These are phyloP conservation scores for Atta texana DNA, from an alignment of 1,140 invertebrate genomes.

Conservation along the genomic window DNA sequence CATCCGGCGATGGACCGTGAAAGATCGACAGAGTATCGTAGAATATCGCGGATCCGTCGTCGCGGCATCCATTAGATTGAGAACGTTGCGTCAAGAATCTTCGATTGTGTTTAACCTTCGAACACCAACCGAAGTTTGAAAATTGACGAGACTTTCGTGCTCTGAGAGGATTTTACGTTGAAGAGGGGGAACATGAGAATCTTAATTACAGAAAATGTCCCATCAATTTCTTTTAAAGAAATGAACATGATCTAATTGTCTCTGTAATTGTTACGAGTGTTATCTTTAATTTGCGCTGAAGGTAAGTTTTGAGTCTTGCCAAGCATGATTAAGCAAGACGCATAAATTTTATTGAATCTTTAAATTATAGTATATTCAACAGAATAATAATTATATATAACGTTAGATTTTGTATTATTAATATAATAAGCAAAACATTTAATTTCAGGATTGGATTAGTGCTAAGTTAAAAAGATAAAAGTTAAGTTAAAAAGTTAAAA, in stretches of 20 bases:
- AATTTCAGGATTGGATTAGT: too few species aligned
- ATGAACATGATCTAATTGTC: neutral
- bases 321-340: neutral
- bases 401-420: neutral
- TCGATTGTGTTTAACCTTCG: conserved; percentile 25
- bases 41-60: neutral
- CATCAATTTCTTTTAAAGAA: neutral
- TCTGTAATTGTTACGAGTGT: neutral
- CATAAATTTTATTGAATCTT: neutral
- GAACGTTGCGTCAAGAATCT: neutral
- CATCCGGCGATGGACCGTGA: neutral
- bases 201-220: neutral
- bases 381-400: neutral
- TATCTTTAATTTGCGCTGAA: neutral
- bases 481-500: too few species aligned
- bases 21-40: neutral
- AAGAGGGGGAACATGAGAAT: neutral
- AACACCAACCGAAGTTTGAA: neutral
- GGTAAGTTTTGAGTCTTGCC: neutral
- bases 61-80: neutral
- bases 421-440: neutral
- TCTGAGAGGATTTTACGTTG: neutral
- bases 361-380: neutral
- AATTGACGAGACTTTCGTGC: neutral
- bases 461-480: too few species aligned